Evolutionary conservation across 2,888 invertebrate species (phyloP).

Genomic region (Saturnia japonica): DNA sequence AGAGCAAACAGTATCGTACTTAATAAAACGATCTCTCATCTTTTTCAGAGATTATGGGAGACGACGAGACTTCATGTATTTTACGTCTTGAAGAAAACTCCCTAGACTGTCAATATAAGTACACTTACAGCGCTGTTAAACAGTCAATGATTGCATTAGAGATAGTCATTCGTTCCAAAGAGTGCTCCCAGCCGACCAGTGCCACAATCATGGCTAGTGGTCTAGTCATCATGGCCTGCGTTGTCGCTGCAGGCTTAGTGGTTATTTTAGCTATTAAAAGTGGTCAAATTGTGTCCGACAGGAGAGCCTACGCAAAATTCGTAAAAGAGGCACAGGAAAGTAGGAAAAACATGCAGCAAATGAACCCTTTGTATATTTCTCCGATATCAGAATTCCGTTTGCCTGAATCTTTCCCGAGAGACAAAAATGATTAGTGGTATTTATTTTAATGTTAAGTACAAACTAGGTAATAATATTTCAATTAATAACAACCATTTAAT

Average conservation of each 20-base stretch:
- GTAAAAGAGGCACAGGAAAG: conserved; percentile 68
- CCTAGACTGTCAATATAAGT: conserved; percentile 66
- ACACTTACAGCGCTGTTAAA: conserved; percentile 62
- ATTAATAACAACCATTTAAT: neutral
- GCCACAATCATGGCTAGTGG: conserved; percentile 62
- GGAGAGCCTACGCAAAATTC: conserved; percentile 79
- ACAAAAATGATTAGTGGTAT: conserved; percentile 55
- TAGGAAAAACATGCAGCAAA: conserved; percentile 60
- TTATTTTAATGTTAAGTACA: conserved; percentile 5
- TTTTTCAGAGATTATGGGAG: conserved; percentile 43
- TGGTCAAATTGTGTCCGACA: conserved; percentile 73
- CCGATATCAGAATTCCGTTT: conserved; percentile 81
- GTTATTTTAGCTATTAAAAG: conserved; percentile 65
- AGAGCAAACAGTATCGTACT: neutral
- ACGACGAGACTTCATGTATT: conserved; percentile 59
- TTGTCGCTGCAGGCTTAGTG: conserved; percentile 72
- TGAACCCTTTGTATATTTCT: conserved; percentile 85
- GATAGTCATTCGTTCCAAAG: conserved; percentile 59
- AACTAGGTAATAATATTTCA: conserved; percentile 1
- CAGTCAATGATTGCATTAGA: conserved; percentile 57
- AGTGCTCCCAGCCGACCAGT: conserved; percentile 62
- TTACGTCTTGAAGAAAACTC: conserved; percentile 53
- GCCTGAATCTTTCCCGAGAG: conserved; percentile 75
- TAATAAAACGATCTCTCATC: neutral
- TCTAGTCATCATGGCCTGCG: conserved; percentile 66